phyloP scores from a whole-genome alignment of 2,888 invertebrate species.

The Cheilosia vernalis region DNA sequence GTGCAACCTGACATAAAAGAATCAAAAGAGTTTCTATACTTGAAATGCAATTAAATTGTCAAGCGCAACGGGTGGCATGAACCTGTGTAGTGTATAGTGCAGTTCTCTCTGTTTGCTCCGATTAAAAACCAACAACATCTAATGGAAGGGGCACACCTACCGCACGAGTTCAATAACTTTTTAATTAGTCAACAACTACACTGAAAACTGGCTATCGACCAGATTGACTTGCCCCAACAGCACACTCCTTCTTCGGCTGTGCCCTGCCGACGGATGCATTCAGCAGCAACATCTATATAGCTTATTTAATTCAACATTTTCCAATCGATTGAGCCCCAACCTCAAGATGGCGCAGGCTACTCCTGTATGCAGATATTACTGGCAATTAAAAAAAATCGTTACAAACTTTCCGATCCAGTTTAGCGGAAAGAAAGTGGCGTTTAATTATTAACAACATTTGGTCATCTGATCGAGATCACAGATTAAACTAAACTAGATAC shows the following conservation, averaged over 20 bases:
- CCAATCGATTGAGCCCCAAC: constrained; percentile 66
- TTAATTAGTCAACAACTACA: constrained; percentile 60
- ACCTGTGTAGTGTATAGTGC: not conserved
- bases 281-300: constrained; percentile 52
- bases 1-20: constrained; percentile 33
- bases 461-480: constrained; percentile 71
- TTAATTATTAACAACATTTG: constrained; percentile 72
- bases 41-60: not conserved
- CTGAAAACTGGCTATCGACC: constrained; percentile 31
- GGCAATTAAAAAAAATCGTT: constrained; percentile 7
- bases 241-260: constrained; percentile 21
- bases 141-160: constrained; percentile 28
- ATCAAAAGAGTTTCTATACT: not conserved
- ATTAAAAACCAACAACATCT: constrained; percentile 20
- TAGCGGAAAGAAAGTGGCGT: constrained; percentile 72
- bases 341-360: constrained; percentile 3
- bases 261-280: constrained; percentile 46
- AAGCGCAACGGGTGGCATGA: not conserved
- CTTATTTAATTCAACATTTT: constrained; percentile 63
- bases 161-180: constrained; percentile 64
- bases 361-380: constrained; percentile 26
- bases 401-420: constrained; percentile 60
- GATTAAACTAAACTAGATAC: constrained; percentile 43
- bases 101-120: constrained; percentile 14
- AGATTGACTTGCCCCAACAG: constrained; percentile 43